These are phyloP conservation scores for Botia kubotai DNA, from an alignment of 2,797 vertebrate species.

Conservation along the genomic window DNA sequence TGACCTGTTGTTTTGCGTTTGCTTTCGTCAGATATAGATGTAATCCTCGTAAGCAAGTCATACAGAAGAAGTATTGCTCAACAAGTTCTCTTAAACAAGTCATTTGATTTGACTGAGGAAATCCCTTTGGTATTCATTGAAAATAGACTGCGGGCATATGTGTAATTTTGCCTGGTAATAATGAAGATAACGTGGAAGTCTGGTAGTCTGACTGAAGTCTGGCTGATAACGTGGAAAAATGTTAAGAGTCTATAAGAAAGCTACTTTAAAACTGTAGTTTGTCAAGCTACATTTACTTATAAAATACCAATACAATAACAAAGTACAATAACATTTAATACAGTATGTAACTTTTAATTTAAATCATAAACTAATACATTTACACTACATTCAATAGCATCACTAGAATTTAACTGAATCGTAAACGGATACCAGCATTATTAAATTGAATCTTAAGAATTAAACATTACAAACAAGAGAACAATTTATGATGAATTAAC, in stretches of 20 bases:
- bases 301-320: too few relatives aligned
- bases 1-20: not conserved
- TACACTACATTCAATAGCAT: too few relatives aligned
- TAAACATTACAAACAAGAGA: too few relatives aligned
- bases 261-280: not conserved
- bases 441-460: too few relatives aligned
- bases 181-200: not conserved
- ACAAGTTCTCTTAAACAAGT: slow-evolving; percentile 14
- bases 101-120: not conserved
- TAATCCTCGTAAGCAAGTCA: slow-evolving; percentile 7
- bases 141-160: not conserved
- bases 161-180: not conserved
- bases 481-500: too few relatives aligned
- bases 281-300: not conserved
- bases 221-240: too few relatives aligned
- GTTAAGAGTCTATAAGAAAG: not conserved
- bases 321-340: too few relatives aligned
- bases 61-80: slow-evolving; percentile 42
- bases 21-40: slow-evolving; percentile 24
- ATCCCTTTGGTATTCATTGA: not conserved
- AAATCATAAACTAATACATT: too few relatives aligned
- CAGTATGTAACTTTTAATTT: too few relatives aligned
- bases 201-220: too few relatives aligned
- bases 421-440: too few relatives aligned
- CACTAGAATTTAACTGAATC: too few relatives aligned